These are phyloP conservation scores for Taeniopygia guttata DNA, from an alignment of 2,797 vertebrate species.

Conservation along the genomic window DNA sequence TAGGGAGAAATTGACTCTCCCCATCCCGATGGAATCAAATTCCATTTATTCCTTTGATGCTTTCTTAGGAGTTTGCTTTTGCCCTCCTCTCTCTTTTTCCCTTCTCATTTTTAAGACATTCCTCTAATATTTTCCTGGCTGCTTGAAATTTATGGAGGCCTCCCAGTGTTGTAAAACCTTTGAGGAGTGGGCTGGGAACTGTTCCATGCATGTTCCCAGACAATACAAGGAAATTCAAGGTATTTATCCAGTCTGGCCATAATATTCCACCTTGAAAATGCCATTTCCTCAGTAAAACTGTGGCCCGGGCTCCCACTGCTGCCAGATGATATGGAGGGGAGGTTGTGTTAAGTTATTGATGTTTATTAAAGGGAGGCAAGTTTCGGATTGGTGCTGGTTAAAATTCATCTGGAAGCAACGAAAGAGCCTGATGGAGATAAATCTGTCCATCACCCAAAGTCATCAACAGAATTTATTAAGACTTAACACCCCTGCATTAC, in stretches of 20 bases:
- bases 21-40: neutral
- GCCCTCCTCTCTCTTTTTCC: neutral
- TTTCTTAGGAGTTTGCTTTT: neutral
- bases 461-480: neutral
- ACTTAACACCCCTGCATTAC: neutral
- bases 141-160: neutral
- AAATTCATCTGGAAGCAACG: slow-evolving; percentile 15
- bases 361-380: neutral
- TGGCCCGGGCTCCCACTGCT: neutral
- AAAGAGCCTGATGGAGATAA: neutral
- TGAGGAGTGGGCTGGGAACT: neutral
- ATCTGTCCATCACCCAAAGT: neutral
- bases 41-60: neutral
- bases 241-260: neutral
- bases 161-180: neutral
- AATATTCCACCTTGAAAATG: neutral
- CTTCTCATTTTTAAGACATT: neutral
- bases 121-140: neutral
- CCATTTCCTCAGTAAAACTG: neutral
- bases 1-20: neutral
- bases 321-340: neutral
- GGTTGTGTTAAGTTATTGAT: neutral
- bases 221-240: neutral
- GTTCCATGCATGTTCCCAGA: neutral
- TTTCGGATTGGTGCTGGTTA: neutral